A percentile compares a stretch with the other conserved stretches of the same genome.
These are phyloP conservation scores for Potorous gilbertii DNA, from an alignment of 2,797 vertebrate genomes.

Conservation along the genomic window DNA sequence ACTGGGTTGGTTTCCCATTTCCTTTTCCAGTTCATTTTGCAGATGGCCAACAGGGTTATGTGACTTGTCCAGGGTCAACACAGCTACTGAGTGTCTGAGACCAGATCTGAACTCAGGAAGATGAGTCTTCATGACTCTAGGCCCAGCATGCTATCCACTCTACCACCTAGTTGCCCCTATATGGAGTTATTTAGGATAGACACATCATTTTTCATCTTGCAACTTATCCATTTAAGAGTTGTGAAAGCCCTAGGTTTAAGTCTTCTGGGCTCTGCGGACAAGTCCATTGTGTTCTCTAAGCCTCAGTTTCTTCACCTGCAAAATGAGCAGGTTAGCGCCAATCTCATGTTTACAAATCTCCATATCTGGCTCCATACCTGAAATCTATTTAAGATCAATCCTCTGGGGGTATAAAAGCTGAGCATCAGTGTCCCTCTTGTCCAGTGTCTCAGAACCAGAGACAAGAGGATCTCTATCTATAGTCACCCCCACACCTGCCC, in stretches of 20 bases:
- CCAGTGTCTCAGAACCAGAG: neutral
- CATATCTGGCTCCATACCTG: neutral
- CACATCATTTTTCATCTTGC: neutral
- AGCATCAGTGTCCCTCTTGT: neutral
- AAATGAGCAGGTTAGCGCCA: neutral
- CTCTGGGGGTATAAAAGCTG: neutral
- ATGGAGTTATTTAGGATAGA: neutral
- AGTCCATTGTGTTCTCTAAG: neutral
- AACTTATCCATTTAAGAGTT: neutral
- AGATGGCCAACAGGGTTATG: neutral
- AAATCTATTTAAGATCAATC: neutral
- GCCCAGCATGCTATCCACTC: no score
- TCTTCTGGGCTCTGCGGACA: neutral
- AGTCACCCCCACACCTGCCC: neutral
- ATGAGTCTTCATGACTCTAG: neutral
- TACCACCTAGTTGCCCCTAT: neutral
- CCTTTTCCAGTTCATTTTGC: neutral
- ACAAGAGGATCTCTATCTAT: neutral
- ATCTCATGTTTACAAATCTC: neutral
- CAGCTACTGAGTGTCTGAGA: neutral
- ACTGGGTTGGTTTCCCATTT: neutral
- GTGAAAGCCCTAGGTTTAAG: neutral
- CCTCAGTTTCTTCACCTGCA: neutral
- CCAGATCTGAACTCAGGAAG: neutral
- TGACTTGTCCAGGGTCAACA: neutral